Percentiles rank a stretch among this genome's conserved stretches.
Evolutionary conservation across 2,113 vertebrate species (phyloP).

Genomic region (Pavo muticus): DNA sequence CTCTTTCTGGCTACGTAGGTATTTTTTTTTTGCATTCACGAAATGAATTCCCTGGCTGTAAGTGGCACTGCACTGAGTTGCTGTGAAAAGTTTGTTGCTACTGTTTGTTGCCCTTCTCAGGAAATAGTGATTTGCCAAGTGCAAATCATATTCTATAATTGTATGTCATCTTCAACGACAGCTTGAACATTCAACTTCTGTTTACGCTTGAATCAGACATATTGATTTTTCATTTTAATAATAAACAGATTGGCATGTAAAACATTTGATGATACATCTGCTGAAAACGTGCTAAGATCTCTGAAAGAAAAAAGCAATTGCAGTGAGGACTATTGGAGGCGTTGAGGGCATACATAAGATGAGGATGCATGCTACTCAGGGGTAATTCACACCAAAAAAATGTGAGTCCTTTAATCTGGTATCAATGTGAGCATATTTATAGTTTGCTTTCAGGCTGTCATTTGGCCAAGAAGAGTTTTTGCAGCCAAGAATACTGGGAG

Average conservation of each 20-base stretch:
- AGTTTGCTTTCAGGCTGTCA: slow-evolving; percentile 50
- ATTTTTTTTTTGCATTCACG: slow-evolving; percentile 67
- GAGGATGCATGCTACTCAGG: neutral
- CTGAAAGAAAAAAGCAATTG: slow-evolving; percentile 65
- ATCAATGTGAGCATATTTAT: slow-evolving; percentile 45
- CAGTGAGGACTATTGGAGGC: slow-evolving; percentile 47
- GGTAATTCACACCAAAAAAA: neutral
- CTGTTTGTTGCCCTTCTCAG: slow-evolving; percentile 55
- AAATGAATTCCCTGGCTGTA: slow-evolving; percentile 53
- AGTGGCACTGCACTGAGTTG: slow-evolving; percentile 22
- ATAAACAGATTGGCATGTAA: slow-evolving; percentile 67
- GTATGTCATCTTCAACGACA: slow-evolving; percentile 47
- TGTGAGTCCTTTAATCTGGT: slow-evolving; percentile 41
- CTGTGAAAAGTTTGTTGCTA: slow-evolving; percentile 56
- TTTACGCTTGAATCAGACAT: slow-evolving; percentile 61
- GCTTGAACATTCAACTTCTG: slow-evolving; percentile 60
- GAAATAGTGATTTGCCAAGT: slow-evolving; percentile 68
- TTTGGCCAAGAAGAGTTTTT: slow-evolving; percentile 70
- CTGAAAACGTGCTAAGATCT: slow-evolving; percentile 73
- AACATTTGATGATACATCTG: slow-evolving; percentile 41
- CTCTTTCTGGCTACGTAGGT: slow-evolving; percentile 61
- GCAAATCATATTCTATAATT: slow-evolving; percentile 67
- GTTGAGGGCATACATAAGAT: slow-evolving; percentile 32
- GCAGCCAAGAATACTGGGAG: slow-evolving; percentile 55
- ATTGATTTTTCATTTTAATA: slow-evolving; percentile 72